These are phyloP conservation scores for Eurystomus glaucurus DNA, from an alignment of 2,797 vertebrate genomes.

Conservation along the genomic window DNA sequence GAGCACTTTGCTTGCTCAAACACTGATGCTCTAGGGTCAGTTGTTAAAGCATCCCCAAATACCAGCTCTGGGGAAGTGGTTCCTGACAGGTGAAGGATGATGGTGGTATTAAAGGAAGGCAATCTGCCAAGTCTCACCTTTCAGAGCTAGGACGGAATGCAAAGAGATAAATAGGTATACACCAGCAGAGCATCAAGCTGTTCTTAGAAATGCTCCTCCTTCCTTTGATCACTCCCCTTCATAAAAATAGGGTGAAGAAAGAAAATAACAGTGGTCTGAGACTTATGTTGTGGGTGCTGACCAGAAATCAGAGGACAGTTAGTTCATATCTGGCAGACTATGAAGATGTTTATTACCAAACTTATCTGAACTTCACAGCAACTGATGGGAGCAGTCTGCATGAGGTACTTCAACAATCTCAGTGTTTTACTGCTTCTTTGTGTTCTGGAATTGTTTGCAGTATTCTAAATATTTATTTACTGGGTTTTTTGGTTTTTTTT, in stretches of 20 bases:
- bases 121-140: not conserved
- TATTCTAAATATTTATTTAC: conserved; percentile 15
- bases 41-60: not conserved
- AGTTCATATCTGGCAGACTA: not conserved
- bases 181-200: not conserved
- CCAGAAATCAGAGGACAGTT: conserved; percentile 18
- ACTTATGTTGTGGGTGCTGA: not conserved
- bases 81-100: not conserved
- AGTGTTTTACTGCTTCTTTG: not conserved
- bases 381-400: not conserved
- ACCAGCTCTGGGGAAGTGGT: not conserved
- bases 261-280: not conserved
- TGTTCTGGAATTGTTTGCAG: not conserved
- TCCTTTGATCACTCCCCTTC: not conserved
- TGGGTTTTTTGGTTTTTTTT: not conserved
- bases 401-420: not conserved
- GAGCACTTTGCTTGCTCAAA: not conserved
- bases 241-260: not conserved
- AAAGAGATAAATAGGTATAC: not conserved
- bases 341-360: not conserved
- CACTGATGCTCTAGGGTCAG: not conserved
- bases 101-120: not conserved
- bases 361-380: not conserved
- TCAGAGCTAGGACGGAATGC: not conserved
- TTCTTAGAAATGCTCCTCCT: not conserved